phyloP scores from a whole-genome alignment of 2,888 invertebrate species.

The Caenorhabditis parvicauda region DNA sequence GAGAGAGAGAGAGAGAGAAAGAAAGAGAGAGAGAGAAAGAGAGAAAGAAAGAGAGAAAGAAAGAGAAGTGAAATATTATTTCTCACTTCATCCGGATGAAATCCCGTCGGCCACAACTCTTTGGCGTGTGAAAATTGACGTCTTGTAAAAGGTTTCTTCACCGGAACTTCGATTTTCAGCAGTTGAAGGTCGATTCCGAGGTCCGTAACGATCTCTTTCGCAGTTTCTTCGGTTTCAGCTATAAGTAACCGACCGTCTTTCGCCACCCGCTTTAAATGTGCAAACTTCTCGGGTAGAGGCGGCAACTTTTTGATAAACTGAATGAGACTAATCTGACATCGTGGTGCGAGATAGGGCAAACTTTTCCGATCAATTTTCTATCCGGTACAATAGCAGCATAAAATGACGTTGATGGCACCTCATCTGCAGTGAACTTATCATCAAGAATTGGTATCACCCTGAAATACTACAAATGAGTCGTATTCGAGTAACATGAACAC shows the following conservation, averaged over 20 bases:
- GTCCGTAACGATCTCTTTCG: conserved; percentile 1
- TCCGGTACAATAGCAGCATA: conserved; percentile 7
- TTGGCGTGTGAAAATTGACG: conserved; percentile 17
- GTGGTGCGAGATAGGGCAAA: neutral
- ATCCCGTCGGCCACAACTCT: conserved; percentile 14
- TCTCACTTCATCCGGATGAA: conserved; percentile 16
- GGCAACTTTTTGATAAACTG: conserved; percentile 13
- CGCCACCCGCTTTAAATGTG: conserved; percentile 23
- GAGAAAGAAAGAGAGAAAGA: too few species aligned
- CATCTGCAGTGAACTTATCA: conserved; percentile 4
- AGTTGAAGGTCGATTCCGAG: conserved; percentile 2
- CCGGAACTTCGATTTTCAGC: conserved; percentile 12
- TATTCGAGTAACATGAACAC: neutral
- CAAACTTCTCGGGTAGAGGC: conserved; percentile 13
- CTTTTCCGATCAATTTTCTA: conserved; percentile 16
- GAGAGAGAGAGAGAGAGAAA: too few species aligned
- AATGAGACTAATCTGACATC: neutral
- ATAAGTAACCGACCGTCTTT: conserved; percentile 20
- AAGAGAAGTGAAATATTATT: too few species aligned
- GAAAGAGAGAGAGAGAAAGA: too few species aligned
- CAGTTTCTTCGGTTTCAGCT: neutral
- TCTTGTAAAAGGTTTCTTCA: conserved; percentile 15
- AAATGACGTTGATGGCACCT: conserved; percentile 8
- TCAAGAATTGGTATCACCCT: conserved; percentile 9
- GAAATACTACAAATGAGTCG: neutral